These are phyloP conservation scores for Apostichopus parvimensis DNA, from an alignment of 35 echinoderm and acorn worm species.

Conservation along the genomic window DNA sequence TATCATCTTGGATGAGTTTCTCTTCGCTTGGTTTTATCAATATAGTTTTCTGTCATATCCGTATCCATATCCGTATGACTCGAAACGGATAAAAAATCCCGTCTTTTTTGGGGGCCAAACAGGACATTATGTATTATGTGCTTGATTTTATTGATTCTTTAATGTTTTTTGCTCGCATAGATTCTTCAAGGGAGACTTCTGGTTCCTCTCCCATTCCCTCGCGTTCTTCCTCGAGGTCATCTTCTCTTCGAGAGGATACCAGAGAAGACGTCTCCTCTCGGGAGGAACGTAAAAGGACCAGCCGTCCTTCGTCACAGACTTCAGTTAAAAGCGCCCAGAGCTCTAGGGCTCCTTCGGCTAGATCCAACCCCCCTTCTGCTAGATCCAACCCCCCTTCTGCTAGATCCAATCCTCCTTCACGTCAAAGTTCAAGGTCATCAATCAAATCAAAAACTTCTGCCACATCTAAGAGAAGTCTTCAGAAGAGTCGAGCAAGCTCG, in stretches of 20 bases:
- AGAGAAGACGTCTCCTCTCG: not conserved
- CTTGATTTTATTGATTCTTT: not conserved
- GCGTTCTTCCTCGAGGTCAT: not conserved
- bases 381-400: not conserved
- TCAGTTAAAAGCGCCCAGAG: not conserved
- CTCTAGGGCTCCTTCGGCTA: not conserved
- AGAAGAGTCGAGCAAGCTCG: not conserved
- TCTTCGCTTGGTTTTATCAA: too few relatives aligned
- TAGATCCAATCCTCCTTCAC: not conserved
- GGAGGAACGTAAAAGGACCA: not conserved
- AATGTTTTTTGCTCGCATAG: not conserved
- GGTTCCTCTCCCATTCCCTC: conserved; percentile 5
- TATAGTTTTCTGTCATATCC: too few relatives aligned
- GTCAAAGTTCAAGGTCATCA: not conserved
- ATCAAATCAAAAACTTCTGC: not conserved
- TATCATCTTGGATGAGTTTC: too few relatives aligned
- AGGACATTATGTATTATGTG: too few relatives aligned
- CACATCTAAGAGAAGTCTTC: not conserved
- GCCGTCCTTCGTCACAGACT: not conserved
- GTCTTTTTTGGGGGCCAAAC: too few relatives aligned
- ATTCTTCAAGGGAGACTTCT: not conserved
- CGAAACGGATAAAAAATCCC: too few relatives aligned
- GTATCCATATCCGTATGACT: too few relatives aligned
- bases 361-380: not conserved
- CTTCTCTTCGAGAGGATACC: not conserved